Conservation (phyloP, 2,113 vertebrate genomes). For the Bettongia penicillata region DNA sequence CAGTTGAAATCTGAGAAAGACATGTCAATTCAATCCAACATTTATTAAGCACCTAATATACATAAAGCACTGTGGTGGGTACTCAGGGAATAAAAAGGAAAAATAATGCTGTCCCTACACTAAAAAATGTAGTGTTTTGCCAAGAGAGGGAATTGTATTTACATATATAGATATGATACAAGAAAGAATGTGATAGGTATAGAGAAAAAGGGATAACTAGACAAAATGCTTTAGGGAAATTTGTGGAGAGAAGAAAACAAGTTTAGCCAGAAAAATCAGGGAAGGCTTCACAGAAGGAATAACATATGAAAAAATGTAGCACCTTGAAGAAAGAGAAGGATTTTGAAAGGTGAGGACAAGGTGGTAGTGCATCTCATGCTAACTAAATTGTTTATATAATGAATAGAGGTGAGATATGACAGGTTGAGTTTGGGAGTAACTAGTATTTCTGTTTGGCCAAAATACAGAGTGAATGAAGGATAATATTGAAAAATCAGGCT, state of each 20-base stretch:
- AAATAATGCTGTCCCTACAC: background rate
- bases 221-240: background rate
- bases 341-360: background rate
- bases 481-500: background rate
- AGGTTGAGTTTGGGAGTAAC: background rate
- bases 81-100: background rate
- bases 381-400: background rate
- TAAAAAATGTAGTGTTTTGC: background rate
- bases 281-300: background rate
- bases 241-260: background rate
- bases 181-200: background rate
- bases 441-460: background rate
- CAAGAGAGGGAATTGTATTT: background rate
- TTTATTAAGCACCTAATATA: background rate
- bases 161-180: background rate
- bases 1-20: background rate
- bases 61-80: background rate
- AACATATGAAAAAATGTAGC: background rate
- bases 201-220: background rate
- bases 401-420: background rate
- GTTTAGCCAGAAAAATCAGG: background rate
- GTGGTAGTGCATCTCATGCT: background rate
- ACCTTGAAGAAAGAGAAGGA: background rate
- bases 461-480: background rate
- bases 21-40: background rate